These are phyloP conservation scores for Mamestra brassicae DNA, from an alignment of 2,888 invertebrate genomes.

Conservation along the genomic window DNA sequence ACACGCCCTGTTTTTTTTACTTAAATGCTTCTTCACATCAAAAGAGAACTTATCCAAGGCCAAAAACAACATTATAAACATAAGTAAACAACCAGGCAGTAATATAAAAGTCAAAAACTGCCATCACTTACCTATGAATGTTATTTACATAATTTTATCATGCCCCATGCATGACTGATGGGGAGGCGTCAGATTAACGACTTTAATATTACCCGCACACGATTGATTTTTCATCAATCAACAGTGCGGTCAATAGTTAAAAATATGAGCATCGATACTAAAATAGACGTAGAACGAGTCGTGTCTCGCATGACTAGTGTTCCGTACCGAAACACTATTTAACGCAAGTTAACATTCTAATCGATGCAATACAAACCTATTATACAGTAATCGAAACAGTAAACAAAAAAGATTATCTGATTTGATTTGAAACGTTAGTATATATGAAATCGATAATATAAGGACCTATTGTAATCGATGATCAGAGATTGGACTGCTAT, in stretches of 20 bases:
- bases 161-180: not conserved
- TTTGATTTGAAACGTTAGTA: not conserved
- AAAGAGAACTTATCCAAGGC: slow-evolving; percentile 26
- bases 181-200: slow-evolving; percentile 9
- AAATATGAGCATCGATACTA: slow-evolving; percentile 48
- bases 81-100: slow-evolving; percentile 9
- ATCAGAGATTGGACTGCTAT: not conserved
- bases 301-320: slow-evolving; percentile 30
- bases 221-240: slow-evolving; percentile 44
- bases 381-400: not conserved
- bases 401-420: not conserved
- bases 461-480: not conserved
- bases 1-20: not conserved
- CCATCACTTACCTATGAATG: slow-evolving; percentile 19
- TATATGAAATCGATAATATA: not conserved
- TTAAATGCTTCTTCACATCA: not conserved
- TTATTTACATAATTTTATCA: slow-evolving; percentile 47
- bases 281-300: slow-evolving; percentile 44
- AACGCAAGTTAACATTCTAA: slow-evolving; percentile 25
- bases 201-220: slow-evolving; percentile 25
- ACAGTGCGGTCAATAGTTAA: slow-evolving; percentile 25
- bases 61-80: not conserved
- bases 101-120: slow-evolving; percentile 11
- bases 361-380: not conserved
- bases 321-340: slow-evolving; percentile 28